Evolutionary conservation across 1,140 invertebrate species (phyloP), one percentile per base, ranked within the genome.

Genomic region (Octopus bimaculoides): DNA sequence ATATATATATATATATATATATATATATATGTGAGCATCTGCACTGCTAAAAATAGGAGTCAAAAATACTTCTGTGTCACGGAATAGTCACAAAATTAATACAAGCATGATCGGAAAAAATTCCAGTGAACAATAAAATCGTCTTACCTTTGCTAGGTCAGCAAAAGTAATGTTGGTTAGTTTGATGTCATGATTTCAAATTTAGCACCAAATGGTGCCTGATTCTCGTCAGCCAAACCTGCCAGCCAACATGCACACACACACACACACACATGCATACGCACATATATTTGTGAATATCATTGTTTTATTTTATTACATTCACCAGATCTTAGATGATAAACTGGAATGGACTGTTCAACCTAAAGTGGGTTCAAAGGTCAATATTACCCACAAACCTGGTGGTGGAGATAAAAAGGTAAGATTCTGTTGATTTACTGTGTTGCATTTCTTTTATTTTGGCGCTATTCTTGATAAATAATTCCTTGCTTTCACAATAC

Each of bases 301-400:
- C 26, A 20, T 71, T 9, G 26, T 71, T 71, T 9, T 5, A 71
- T n/a, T 71, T 71, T n/a, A 20, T 71, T 71, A 14, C 17, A 4
- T 9, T 5, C 4, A 14, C 66, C 77, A 84, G 56, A 87, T 89
- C 54, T 80, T 81, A 77, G 82, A 78, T 66, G 77, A 95, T 81
- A 97, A 96, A 90, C 91, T 98, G 79, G 93, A 95, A 86, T 98
- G 96, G 96, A 96, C 95, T 84, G 95, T 97, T 4, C 94, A 94
- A 89, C 97, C 96, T 17, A 98, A 98, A 92, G 96, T 98, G 83
- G 97, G 97, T 8, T 71, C 66, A 4, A 71, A 71, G 26, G 6
- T n/a, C 66, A 71, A 71, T 20, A 14, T 71, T 71, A 71, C 66
- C 26, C 66, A 76, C 41, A 76, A 54, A 76, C 53, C 66, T 53